Percentiles rank a stretch among this genome's conserved stretches.
Conservation (phyloP, 2,113 vertebrate species). For the Phalacrocorax brasilianus region DNA sequence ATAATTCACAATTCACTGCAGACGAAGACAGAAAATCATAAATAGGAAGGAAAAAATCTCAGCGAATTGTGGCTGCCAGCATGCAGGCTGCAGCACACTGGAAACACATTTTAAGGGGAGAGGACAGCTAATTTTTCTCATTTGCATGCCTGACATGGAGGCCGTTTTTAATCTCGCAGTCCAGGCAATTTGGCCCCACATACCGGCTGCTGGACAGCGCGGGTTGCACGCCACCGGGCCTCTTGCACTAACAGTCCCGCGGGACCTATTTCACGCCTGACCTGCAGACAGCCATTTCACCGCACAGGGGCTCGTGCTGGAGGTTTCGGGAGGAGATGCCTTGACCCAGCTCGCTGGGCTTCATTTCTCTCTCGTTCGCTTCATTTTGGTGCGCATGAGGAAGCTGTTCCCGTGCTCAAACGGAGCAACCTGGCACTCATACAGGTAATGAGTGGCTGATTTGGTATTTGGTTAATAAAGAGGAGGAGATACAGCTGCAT, state of each 20-base stretch:
- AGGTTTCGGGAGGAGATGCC: background rate
- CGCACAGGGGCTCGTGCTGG: rapidly evolving
- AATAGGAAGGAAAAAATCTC: background rate
- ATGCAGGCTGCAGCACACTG: rapidly evolving
- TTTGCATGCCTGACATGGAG: rapidly evolving
- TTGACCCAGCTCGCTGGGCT: background rate
- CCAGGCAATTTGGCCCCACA: background rate
- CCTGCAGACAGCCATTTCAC: background rate
- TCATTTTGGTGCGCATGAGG: rapidly evolving
- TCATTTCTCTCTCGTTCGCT: background rate
- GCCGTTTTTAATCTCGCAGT: background rate
- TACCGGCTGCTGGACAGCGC: rapidly evolving
- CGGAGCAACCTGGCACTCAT: background rate
- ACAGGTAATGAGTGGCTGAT: rapidly evolving
- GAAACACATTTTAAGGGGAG: background rate
- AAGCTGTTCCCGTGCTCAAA: background rate
- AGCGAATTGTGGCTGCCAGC: background rate
- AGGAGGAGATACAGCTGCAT: background rate
- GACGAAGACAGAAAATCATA: background rate
- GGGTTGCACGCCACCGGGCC: background rate
- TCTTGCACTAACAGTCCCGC: background rate
- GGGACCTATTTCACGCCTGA: rapidly evolving
- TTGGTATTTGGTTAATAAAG: background rate
- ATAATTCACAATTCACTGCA: background rate
- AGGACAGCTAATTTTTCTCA: background rate